Evolutionary conservation across 2,888 invertebrate species (phyloP).

Genomic region (Tanypteryx hageni): DNA sequence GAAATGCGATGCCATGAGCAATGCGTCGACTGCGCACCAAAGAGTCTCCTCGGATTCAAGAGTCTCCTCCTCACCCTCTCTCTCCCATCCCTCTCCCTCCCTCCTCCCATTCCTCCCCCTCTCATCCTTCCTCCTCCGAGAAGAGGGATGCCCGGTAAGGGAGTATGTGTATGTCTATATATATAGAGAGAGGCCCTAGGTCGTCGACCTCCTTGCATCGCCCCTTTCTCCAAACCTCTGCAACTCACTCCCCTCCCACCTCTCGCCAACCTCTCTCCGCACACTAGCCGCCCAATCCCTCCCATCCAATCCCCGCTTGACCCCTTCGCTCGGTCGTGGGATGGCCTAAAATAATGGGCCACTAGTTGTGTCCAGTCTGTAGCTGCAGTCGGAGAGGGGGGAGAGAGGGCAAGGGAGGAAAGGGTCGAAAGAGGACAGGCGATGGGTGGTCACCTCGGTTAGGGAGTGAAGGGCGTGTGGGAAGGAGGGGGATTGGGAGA

Average conservation of each 20-base stretch:
- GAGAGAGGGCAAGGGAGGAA: not conserved
- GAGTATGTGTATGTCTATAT: not conserved
- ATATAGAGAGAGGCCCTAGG: constrained; percentile 31
- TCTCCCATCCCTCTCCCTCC: no score
- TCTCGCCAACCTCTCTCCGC: not conserved
- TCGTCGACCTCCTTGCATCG: constrained; percentile 52
- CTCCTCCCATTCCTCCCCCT: no score
- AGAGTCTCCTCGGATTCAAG: no score
- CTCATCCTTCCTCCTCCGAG: no score
- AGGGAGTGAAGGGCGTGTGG: not conserved
- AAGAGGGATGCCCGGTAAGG: no score
- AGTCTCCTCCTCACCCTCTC: no score
- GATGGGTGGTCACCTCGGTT: constrained; percentile 48
- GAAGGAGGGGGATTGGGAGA: not conserved
- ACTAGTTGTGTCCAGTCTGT: constrained; percentile 47
- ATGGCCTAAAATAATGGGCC: constrained; percentile 61
- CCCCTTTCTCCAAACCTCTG: constrained; percentile 29
- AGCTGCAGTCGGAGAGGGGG: not conserved
- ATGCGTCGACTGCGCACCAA: no score
- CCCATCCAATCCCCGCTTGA: constrained; percentile 25
- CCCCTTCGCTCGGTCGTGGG: constrained; percentile 53
- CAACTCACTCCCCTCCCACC: not conserved
- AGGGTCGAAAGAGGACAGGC: constrained; percentile 2
- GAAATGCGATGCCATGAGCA: no score
- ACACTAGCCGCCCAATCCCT: not conserved